Percentiles rank a stretch among this genome's conserved stretches.
These are phyloP conservation scores for Arctia plantaginis DNA, from an alignment of 2,888 invertebrate species.

Conservation along the genomic window DNA sequence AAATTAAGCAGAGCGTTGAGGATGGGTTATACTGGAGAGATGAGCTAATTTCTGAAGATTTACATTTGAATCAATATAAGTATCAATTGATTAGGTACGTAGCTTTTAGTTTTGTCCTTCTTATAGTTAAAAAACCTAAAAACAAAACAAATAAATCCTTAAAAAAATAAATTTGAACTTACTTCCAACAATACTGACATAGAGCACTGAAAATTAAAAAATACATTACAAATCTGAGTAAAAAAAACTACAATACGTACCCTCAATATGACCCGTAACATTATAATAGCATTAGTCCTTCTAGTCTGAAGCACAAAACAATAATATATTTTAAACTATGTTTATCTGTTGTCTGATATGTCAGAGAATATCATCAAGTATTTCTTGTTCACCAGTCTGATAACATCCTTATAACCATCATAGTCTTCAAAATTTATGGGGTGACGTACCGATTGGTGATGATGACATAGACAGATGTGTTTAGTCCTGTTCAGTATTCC, in stretches of 20 bases:
- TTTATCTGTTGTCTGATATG: no score
- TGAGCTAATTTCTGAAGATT: neutral
- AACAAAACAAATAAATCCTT: neutral
- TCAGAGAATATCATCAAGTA: neutral
- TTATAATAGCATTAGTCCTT: no score
- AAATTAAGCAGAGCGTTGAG: slow-evolving; percentile 49
- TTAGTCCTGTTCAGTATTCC: slow-evolving; percentile 40
- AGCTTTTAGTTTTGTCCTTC: neutral
- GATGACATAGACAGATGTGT: slow-evolving; percentile 37
- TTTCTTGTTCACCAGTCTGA: slow-evolving; percentile 13
- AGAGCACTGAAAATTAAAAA: no score
- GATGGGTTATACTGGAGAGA: slow-evolving; percentile 24
- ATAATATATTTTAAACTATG: no score
- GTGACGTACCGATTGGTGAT: slow-evolving; percentile 51
- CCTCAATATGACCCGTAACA: no score
- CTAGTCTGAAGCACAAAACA: no score
- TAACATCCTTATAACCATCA: slow-evolving; percentile 50
- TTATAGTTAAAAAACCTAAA: neutral
- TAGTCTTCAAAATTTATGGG: slow-evolving; percentile 67
- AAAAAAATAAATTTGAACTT: neutral
- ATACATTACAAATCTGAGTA: no score
- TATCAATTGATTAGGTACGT: neutral
- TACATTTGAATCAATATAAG: neutral
- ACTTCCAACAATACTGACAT: no score
- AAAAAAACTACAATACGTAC: no score